These are phyloP conservation scores for Himalopsyche kuldschensis DNA, from an alignment of 2,888 invertebrate genomes.

Conservation along the genomic window DNA sequence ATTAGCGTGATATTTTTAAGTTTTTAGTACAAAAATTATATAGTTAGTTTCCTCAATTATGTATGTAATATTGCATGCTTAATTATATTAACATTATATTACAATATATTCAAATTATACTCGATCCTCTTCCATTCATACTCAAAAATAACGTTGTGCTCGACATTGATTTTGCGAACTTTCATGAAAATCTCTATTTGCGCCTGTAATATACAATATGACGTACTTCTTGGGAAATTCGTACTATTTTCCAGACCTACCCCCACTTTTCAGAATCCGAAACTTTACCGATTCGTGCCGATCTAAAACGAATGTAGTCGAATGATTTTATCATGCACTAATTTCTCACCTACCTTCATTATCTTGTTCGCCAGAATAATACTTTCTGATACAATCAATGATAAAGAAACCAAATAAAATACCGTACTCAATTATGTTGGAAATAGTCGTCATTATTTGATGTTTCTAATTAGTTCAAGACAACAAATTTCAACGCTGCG, in stretches of 20 bases:
- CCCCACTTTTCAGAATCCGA: constrained; percentile 10
- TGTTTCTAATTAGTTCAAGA: not conserved
- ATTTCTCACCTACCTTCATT: constrained; percentile 7
- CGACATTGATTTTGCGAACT: not conserved
- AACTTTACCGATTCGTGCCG: constrained; percentile 19
- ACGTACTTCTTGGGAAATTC: not conserved
- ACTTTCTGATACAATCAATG: constrained; percentile 4
- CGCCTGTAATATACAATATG: not conserved
- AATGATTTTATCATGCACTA: not conserved
- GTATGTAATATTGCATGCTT: no score
- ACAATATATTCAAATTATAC: no score
- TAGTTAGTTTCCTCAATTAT: no score
- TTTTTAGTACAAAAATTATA: no score
- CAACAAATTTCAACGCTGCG: not conserved
- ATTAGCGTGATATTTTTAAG: no score
- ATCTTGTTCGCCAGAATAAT: not conserved
- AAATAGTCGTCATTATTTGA: constrained; percentile 4
- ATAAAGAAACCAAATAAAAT: constrained; percentile 5
- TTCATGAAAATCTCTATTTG: not conserved
- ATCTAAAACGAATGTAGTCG: constrained; percentile 4
- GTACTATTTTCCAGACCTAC: constrained; percentile 6
- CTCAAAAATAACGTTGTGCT: no score
- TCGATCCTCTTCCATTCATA: no score
- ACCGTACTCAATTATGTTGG: not conserved
- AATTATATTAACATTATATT: no score